phyloP scores from a whole-genome alignment of 2,797 vertebrate genomes.

The Cuculus canorus region DNA sequence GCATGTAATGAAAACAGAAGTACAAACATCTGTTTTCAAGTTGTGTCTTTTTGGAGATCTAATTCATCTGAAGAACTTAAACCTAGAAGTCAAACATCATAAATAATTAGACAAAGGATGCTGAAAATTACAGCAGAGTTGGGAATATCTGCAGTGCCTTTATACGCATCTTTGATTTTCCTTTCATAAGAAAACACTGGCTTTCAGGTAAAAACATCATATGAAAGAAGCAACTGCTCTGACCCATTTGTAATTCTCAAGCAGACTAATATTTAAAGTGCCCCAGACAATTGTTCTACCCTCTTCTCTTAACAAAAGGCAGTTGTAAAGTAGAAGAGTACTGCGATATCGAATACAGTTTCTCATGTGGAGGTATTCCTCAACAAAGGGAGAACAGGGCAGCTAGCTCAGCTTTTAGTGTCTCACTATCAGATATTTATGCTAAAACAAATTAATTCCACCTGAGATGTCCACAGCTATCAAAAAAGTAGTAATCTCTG shows the following conservation, averaged over 20 bases:
- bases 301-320: not conserved
- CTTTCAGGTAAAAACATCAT: not conserved
- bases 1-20: slow-evolving; percentile 32
- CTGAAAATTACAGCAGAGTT: slow-evolving; percentile 10
- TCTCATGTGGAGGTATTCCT: not conserved
- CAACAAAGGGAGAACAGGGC: not conserved
- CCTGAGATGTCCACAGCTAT: not conserved
- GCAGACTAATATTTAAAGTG: not conserved
- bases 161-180: not conserved
- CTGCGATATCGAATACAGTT: not conserved
- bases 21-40: slow-evolving; percentile 48
- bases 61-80: slow-evolving; percentile 39
- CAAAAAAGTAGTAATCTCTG: not conserved
- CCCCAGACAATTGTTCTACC: not conserved
- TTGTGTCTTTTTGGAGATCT: slow-evolving; percentile 14
- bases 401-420: not conserved
- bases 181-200: not conserved
- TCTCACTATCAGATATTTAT: not conserved
- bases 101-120: slow-evolving; percentile 44
- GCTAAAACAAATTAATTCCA: not conserved
- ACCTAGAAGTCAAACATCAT: slow-evolving; percentile 27
- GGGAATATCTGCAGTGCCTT: not conserved
- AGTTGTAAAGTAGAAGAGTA: not conserved
- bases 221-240: not conserved
- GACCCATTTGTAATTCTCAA: not conserved